Evolutionary conservation across 2,888 invertebrate species (phyloP).

Genomic region (Harmothoe impar): DNA sequence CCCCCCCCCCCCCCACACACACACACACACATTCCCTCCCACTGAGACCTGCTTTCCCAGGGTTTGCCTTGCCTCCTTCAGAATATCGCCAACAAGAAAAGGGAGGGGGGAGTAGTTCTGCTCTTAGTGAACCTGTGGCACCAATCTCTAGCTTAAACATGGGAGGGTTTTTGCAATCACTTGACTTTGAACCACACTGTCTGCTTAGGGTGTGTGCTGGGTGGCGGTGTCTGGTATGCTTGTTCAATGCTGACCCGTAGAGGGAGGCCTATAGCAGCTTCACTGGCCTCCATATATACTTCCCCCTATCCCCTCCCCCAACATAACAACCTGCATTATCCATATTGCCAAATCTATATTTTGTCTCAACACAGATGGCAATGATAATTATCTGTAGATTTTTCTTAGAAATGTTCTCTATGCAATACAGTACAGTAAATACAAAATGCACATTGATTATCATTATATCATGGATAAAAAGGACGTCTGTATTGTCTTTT

Average conservation of each 20-base stretch:
- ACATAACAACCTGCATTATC: background rate
- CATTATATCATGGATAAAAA: too few species aligned
- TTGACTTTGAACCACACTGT: conserved; percentile 55
- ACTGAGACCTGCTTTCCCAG: conserved; percentile 9
- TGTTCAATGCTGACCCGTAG: background rate
- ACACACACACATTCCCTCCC: too few species aligned
- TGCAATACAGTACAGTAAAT: too few species aligned
- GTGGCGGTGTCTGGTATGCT: conserved; percentile 23
- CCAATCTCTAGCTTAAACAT: conserved; percentile 59
- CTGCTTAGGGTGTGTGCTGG: conserved; percentile 24
- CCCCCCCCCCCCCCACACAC: background rate
- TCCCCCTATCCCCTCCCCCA: background rate
- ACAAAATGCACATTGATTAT: too few species aligned
- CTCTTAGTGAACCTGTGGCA: conserved; percentile 45
- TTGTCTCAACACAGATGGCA: background rate
- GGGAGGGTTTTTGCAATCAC: conserved; percentile 47
- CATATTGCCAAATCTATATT: background rate
- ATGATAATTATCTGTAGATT: background rate
- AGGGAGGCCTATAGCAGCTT: background rate
- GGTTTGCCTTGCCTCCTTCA: background rate
- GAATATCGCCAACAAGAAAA: background rate
- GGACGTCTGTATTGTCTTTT: too few species aligned
- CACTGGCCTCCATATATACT: background rate
- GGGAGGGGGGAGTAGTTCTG: conserved; percentile 31
- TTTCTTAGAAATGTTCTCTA: too few species aligned